These are phyloP conservation scores for Microchirus variegatus DNA, from an alignment of 2,797 vertebrate genomes.

Conservation along the genomic window DNA sequence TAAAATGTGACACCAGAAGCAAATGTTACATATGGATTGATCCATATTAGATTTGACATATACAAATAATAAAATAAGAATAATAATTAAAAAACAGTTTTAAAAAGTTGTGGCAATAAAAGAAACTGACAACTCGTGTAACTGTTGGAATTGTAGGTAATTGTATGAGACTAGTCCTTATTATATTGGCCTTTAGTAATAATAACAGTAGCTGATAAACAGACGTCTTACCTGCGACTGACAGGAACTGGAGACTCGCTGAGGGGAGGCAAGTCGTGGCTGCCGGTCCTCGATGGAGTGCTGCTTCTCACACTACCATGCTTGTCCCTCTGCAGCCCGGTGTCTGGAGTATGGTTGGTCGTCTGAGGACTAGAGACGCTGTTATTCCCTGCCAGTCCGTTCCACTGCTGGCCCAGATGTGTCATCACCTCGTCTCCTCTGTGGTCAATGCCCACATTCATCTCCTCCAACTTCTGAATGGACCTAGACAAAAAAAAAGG, in stretches of 20 bases:
- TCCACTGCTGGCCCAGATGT: slow-evolving; percentile 84
- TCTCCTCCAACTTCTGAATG: slow-evolving; percentile 95
- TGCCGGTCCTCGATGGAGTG: slow-evolving; percentile 80
- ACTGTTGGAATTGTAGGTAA: too few species aligned
- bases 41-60: too few species aligned
- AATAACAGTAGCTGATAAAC: background rate
- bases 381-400: slow-evolving; percentile 69
- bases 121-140: too few species aligned
- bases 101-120: too few species aligned
- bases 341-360: slow-evolving; percentile 63
- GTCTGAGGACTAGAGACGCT: slow-evolving; percentile 53
- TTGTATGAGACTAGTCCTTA: background rate
- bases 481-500: slow-evolving; percentile 79
- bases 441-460: slow-evolving; percentile 93
- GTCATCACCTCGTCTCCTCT: slow-evolving; percentile 87
- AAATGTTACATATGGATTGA: too few species aligned
- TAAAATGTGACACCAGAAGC: background rate
- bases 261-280: slow-evolving; percentile 81
- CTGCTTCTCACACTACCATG: slow-evolving; percentile 82
- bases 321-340: slow-evolving; percentile 55
- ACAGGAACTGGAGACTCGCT: slow-evolving; percentile 87
- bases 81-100: too few species aligned
- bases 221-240: slow-evolving; percentile 79
- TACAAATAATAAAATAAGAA: too few species aligned
- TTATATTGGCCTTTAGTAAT: background rate